Base-by-base conservation (phyloP, 1,140 invertebrate species). In the Lepidotrigona ventralis region DNA sequence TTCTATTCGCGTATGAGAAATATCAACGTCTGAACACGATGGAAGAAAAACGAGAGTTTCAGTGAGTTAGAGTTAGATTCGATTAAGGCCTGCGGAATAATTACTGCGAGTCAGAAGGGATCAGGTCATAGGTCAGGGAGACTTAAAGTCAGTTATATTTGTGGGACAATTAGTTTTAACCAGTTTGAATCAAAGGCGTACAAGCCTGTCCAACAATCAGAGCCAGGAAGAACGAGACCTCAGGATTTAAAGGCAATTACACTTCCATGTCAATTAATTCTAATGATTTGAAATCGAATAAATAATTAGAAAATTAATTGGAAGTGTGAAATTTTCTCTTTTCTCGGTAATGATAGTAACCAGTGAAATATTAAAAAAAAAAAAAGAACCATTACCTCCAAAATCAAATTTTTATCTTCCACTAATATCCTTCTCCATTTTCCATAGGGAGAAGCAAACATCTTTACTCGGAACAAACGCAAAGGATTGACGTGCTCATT, bases 121-220 rank as follows among this genome's bases (percentile, higher is more conserved):
- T 58, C 54, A 23, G 54, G 54, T 58, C 33, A 17, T 21, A n/a
- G 54, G 54, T 74, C 72, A 74, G 54, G 72, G 72, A 56, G 54
- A 74, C 58, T 74, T 29, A 17, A 39, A 56, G 58, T 54, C 29
- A 21, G 72, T 74, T 58, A 74, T 39, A 26, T 54, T 39, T 58
- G 4, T 58, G 26, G 11, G 12, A 58, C 56, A 58, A 54, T 74
- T 58, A 11, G 72, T 58, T 74, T 39, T 33, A 74, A 74, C 72
- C 54, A 74, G 72, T 58, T 74, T 11, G 29, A 74, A 58, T 58
- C 29, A 74, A 58, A 56, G 21, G 12, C 29, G 6, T 2, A 1
- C 17, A n/a, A 58, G 29, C 54, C 6, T 51, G 0, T 19, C 17
- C 29, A 71, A 33, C 53, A 56, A 73, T 73, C 33, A 56, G 19